Evolutionary conservation across 2,888 invertebrate genomes (phyloP).

Genomic region (Agrilus mali): DNA sequence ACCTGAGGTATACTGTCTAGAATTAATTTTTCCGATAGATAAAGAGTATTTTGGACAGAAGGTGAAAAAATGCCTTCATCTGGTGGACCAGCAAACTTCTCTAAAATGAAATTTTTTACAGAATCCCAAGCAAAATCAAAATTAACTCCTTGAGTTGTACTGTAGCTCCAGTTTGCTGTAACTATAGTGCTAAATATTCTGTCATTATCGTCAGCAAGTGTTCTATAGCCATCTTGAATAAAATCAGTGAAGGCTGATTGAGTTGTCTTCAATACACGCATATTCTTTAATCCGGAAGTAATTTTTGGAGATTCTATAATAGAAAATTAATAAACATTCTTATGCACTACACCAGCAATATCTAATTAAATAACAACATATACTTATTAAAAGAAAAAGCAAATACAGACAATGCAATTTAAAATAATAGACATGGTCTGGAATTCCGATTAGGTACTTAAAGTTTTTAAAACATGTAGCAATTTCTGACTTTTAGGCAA

Average conservation of each 20-base stretch:
- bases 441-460: no score
- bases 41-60: conserved; percentile 68
- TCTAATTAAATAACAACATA: no score
- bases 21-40: conserved; percentile 55
- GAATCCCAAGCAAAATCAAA: conserved; percentile 58
- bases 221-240: conserved; percentile 65
- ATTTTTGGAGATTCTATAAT: conserved; percentile 42
- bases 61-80: conserved; percentile 60
- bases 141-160: conserved; percentile 47
- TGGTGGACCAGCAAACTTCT: conserved; percentile 65
- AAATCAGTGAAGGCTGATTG: conserved; percentile 72
- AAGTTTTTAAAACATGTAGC: no score
- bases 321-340: conserved; percentile 4
- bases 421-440: no score
- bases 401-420: no score
- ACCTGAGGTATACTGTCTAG: conserved; percentile 59
- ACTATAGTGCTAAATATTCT: conserved; percentile 69
- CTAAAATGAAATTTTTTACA: conserved; percentile 57
- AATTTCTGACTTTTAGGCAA: no score
- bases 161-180: conserved; percentile 62
- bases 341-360: background rate
- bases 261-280: conserved; percentile 67
- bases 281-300: conserved; percentile 54
- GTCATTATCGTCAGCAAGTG: conserved; percentile 61
- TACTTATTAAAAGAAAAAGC: no score